Conservation (phyloP, 1,140 invertebrate species). For the Odontomachus brunneus region DNA sequence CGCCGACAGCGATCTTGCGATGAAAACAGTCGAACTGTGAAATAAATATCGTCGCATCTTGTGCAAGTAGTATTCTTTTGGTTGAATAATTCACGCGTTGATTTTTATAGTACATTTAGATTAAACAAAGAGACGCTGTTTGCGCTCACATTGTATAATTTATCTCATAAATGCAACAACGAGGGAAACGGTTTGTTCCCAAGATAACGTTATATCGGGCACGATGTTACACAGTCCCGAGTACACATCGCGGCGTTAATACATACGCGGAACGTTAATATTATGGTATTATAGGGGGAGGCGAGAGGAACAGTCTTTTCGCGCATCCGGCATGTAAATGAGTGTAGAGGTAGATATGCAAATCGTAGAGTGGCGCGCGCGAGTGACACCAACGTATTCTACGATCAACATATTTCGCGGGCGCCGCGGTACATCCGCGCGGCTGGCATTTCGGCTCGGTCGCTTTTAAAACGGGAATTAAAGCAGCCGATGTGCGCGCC, state of each 20-base stretch:
- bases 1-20: no score
- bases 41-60: no score
- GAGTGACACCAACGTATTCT: slow-evolving; percentile 52
- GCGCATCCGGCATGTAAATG: slow-evolving; percentile 54
- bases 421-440: slow-evolving; percentile 1
- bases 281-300: slow-evolving; percentile 28
- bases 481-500: not conserved
- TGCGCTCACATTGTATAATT: no score
- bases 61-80: no score
- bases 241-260: not conserved
- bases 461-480: slow-evolving; percentile 2
- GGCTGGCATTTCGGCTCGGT: slow-evolving; percentile 34
- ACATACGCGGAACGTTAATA: slow-evolving; percentile 29
- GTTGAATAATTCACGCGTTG: no score
- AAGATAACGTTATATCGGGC: no score
- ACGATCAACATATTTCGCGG: slow-evolving; percentile 41
- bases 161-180: no score
- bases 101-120: no score
- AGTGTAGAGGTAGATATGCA: slow-evolving; percentile 50
- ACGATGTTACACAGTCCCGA: not conserved
- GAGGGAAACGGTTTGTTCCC: no score
- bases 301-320: slow-evolving; percentile 29
- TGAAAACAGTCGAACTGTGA: no score
- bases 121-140: no score
- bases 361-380: not conserved